A percentile compares a stretch with the other conserved stretches of the same genome.
Conservation (phyloP, 2,797 vertebrate species). For the Pseudochirops cupreus region DNA sequence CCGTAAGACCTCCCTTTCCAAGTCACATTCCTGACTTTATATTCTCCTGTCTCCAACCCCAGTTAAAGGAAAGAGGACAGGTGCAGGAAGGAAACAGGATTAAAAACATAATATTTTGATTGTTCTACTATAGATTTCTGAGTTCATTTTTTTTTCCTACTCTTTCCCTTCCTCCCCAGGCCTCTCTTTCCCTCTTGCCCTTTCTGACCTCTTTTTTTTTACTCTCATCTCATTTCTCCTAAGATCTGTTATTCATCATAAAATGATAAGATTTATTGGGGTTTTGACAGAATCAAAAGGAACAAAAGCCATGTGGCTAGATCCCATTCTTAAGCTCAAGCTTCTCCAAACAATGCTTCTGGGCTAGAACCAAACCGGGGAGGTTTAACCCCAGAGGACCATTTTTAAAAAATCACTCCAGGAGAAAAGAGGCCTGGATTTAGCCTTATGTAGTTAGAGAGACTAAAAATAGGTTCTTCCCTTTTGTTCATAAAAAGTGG, state of each 20-base stretch:
- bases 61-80: not conserved
- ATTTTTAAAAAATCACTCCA: not conserved
- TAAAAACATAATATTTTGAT: not conserved
- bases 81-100: not conserved
- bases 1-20: not conserved
- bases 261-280: not conserved
- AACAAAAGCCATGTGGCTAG: not conserved
- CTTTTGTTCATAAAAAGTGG: constrained; percentile 77
- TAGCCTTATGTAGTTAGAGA: constrained; percentile 52
- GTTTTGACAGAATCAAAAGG: constrained; percentile 16
- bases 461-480: constrained; percentile 82
- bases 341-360: constrained; percentile 47
- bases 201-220: not conserved
- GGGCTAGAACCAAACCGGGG: not conserved
- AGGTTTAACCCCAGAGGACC: constrained; percentile 2
- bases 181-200: not conserved
- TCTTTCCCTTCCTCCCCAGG: not conserved
- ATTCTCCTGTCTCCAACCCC: not conserved
- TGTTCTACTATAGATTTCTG: not conserved
- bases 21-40: not conserved
- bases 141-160: not conserved
- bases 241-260: not conserved
- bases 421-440: constrained; percentile 10
- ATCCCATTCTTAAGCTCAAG: constrained; percentile 29
- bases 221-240: not conserved